Evolutionary conservation across 2,888 invertebrate genomes (phyloP).

Genomic region (Cryptocheilus praepositus): DNA sequence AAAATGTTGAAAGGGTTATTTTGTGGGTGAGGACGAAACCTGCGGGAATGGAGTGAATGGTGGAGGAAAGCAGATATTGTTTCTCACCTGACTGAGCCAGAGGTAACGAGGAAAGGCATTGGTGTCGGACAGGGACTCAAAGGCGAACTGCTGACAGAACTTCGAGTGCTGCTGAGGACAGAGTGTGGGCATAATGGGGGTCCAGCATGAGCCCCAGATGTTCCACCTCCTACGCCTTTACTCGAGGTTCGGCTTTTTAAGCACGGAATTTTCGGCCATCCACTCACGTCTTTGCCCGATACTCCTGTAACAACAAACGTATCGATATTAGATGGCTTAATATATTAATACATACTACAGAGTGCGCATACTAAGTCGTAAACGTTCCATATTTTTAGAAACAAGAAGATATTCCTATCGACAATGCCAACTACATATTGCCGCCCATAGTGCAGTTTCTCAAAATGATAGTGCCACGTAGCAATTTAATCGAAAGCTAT

Average conservation of each 20-base stretch:
- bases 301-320: slow-evolving; percentile 48
- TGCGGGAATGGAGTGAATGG: background rate
- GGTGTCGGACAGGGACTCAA: slow-evolving; percentile 85
- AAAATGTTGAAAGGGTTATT: no score
- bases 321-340: no score
- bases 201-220: slow-evolving; percentile 72
- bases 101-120: slow-evolving; percentile 84
- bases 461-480: no score
- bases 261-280: slow-evolving; percentile 69
- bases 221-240: slow-evolving; percentile 72
- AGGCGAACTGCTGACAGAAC: slow-evolving; percentile 81
- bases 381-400: background rate
- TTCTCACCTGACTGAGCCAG: slow-evolving; percentile 82
- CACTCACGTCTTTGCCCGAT: slow-evolving; percentile 62
- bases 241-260: slow-evolving; percentile 61
- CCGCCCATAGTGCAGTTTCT: no score
- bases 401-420: background rate
- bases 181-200: slow-evolving; percentile 85
- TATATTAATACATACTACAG: no score
- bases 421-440: no score
- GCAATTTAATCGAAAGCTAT: no score
- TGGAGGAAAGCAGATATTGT: background rate
- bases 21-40: background rate
- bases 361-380: no score
- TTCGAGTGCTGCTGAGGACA: slow-evolving; percentile 81